Conservation (phyloP, 2,888 invertebrate species). For the Lycaena phlaeas region DNA sequence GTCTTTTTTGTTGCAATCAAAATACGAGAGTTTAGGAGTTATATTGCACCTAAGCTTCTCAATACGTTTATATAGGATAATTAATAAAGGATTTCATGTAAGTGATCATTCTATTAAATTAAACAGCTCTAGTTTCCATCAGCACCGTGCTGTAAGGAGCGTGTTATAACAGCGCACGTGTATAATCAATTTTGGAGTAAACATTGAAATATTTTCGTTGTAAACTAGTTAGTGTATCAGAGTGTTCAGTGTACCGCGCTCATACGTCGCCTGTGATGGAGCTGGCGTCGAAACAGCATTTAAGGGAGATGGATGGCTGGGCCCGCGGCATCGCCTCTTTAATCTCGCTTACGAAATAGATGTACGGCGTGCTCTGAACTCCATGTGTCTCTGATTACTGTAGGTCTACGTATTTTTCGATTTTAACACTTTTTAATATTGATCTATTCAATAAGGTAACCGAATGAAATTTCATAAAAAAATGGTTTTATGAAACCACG, state of each 20-base stretch:
- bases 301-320: conserved; percentile 56
- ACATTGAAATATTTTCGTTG: conserved; percentile 4
- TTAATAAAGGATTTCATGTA: too few relatives aligned
- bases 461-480: too few relatives aligned
- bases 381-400: neutral
- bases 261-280: conserved; percentile 20
- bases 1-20: too few relatives aligned
- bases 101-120: too few relatives aligned
- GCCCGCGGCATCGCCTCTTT: conserved; percentile 53
- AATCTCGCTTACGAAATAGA: conserved; percentile 55
- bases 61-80: too few relatives aligned
- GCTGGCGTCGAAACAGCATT: conserved; percentile 47
- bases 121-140: too few relatives aligned
- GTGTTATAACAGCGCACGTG: neutral
- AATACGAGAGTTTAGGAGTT: too few relatives aligned
- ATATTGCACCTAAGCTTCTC: too few relatives aligned
- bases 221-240: conserved; percentile 16
- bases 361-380: conserved; percentile 35
- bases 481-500: too few relatives aligned
- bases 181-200: neutral
- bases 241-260: conserved; percentile 18
- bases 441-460: too few relatives aligned
- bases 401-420: too few relatives aligned
- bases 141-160: neutral
- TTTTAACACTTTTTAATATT: too few relatives aligned